Percentiles rank a stretch among this genome's conserved stretches.
Conservation (phyloP, 2,888 invertebrate species). For the Archips xylosteana region DNA sequence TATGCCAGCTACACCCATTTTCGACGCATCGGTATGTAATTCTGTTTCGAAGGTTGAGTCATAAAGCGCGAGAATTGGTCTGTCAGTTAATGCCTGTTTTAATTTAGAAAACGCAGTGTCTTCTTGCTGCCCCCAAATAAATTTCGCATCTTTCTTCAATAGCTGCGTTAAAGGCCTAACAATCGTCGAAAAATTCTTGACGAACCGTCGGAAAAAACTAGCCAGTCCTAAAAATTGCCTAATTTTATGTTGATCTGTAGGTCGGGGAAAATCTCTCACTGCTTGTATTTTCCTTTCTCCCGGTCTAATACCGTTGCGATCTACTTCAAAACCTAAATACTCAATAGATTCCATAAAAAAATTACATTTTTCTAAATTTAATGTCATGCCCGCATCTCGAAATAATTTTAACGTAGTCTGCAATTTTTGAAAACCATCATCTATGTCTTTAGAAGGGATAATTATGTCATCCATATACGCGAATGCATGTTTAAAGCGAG, state of each 20-base stretch:
- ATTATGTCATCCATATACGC: slow-evolving; percentile 29
- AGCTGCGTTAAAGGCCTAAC: slow-evolving; percentile 16
- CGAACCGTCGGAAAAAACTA: slow-evolving; percentile 50
- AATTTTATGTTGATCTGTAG: slow-evolving; percentile 47
- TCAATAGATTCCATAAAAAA: slow-evolving; percentile 23
- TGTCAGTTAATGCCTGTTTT: slow-evolving; percentile 7
- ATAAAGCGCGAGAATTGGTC: slow-evolving; percentile 16
- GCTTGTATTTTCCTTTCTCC: slow-evolving; percentile 41
- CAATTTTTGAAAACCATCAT: neutral
- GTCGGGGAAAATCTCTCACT: slow-evolving; percentile 48
- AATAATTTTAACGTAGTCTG: neutral
- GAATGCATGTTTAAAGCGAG: neutral
- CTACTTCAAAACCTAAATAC: slow-evolving; percentile 29
- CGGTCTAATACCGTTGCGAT: slow-evolving; percentile 31
- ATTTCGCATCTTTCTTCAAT: slow-evolving; percentile 7
- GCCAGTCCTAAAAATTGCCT: slow-evolving; percentile 50
- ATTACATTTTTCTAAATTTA: slow-evolving; percentile 23
- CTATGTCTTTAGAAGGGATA: neutral
- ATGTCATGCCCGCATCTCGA: slow-evolving; percentile 7
- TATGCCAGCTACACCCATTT: slow-evolving; percentile 13
- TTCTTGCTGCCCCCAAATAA: slow-evolving; percentile 12
- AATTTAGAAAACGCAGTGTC: slow-evolving; percentile 26
- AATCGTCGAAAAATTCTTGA: slow-evolving; percentile 41
- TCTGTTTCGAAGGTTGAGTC: slow-evolving; percentile 17
- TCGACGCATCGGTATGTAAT: slow-evolving; percentile 25